phyloP scores from a whole-genome alignment of 2,888 invertebrate genomes.

The Cerceris rybyensis region DNA sequence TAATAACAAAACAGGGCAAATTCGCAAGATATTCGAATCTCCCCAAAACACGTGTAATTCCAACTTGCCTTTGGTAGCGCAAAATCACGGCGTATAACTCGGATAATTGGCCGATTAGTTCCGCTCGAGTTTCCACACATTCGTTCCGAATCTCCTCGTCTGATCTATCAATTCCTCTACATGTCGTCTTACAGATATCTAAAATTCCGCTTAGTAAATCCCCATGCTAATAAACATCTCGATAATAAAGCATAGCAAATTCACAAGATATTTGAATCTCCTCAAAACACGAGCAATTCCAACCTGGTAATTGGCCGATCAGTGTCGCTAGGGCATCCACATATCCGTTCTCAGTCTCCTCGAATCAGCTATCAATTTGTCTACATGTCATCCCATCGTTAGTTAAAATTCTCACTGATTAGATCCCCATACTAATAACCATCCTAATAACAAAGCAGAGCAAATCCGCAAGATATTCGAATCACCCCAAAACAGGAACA shows the following conservation, averaged over 20 bases:
- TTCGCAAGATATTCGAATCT: no score
- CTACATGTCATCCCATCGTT: no score
- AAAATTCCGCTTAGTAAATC: not conserved
- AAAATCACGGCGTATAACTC: not conserved
- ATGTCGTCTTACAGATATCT: not conserved
- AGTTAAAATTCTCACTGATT: not conserved
- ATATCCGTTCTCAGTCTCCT: no score
- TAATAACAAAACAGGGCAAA: not conserved
- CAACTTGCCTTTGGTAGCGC: not conserved
- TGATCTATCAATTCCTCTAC: no score
- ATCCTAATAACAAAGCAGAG: not conserved
- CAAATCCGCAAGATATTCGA: no score
- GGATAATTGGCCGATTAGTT: conserved; percentile 37
- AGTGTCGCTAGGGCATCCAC: conserved; percentile 13
- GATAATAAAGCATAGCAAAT: not conserved
- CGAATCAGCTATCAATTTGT: no score
- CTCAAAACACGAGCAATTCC: not conserved
- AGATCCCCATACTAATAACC: not conserved
- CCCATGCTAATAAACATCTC: not conserved
- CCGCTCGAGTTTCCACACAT: conserved; percentile 2
- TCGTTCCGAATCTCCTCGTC: no score
- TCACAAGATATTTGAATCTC: no score
- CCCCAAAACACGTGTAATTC: not conserved
- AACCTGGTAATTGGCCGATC: conserved; percentile 31
- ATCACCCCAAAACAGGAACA: no score